Evolutionary conservation across 2,888 invertebrate genomes (phyloP).

Genomic region (Altica lythri): DNA sequence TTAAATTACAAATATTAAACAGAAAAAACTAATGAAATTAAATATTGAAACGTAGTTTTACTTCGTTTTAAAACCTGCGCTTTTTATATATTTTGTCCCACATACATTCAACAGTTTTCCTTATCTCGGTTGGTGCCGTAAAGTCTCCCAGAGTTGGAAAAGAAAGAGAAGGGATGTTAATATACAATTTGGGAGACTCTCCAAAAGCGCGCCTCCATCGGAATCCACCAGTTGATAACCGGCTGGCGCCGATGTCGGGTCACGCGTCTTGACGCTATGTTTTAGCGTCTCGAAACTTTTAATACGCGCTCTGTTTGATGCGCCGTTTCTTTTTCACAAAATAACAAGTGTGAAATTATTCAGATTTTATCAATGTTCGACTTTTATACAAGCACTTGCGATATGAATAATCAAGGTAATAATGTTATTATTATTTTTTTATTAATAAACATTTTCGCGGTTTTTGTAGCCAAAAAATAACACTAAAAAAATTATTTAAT

Average conservation of each 20-base stretch:
- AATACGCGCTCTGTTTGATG: not conserved
- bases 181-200: not conserved
- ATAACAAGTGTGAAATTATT: not conserved
- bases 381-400: slow-evolving; percentile 34
- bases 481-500: no score
- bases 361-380: slow-evolving; percentile 22
- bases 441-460: no score
- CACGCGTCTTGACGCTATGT: slow-evolving; percentile 37
- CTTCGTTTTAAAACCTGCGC: not conserved
- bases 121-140: no score
- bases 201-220: slow-evolving; percentile 6
- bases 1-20: no score
- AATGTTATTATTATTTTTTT: no score
- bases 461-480: no score
- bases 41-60: not conserved
- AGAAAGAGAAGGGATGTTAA: no score
- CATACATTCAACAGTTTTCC: not conserved
- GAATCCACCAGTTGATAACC: slow-evolving; percentile 44
- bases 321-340: not conserved
- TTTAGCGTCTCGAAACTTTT: slow-evolving; percentile 3
- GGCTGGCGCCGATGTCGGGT: slow-evolving; percentile 39
- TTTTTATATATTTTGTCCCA: not conserved
- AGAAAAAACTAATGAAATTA: no score
- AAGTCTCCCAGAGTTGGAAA: not conserved
- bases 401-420: slow-evolving; percentile 36